These are phyloP conservation scores for Coracias cyanogaster DNA, from an alignment of 2,797 vertebrate species.

Conservation along the genomic window DNA sequence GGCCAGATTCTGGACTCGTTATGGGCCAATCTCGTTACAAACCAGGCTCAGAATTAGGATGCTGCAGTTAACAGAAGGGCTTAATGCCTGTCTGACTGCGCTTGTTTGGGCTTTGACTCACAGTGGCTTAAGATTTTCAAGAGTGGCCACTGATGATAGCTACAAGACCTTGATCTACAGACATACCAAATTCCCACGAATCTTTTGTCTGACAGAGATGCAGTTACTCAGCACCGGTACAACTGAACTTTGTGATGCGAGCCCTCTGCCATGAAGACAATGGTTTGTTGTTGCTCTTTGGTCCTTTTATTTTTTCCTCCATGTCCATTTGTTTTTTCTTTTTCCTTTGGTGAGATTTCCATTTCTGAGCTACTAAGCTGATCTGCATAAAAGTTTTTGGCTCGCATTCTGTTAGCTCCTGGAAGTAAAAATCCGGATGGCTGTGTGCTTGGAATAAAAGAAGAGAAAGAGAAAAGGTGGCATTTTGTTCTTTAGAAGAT, in stretches of 20 bases:
- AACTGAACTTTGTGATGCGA: not conserved
- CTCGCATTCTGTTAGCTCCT: not conserved
- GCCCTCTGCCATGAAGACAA: not conserved
- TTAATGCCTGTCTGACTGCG: not conserved
- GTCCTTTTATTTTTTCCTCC: not conserved
- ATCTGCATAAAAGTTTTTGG: not conserved
- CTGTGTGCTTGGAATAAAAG: not conserved
- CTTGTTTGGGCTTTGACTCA: not conserved
- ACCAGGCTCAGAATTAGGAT: not conserved
- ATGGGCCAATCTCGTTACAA: not conserved
- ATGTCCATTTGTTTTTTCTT: not conserved
- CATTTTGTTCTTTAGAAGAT: not conserved
- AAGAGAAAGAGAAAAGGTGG: not conserved
- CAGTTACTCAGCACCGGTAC: not conserved
- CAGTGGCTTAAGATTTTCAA: not conserved
- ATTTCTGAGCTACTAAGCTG: not conserved
- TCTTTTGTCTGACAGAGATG: not conserved
- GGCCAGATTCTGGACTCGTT: accelerated
- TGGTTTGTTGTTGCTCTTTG: not conserved
- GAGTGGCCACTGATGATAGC: not conserved
- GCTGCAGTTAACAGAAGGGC: not conserved
- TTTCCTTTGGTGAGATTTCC: not conserved
- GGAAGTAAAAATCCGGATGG: not conserved
- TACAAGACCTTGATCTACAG: not conserved
- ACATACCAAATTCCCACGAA: not conserved